Base-by-base conservation (phyloP, 2,797 vertebrate species). In the Hybognathus amarus region DNA sequence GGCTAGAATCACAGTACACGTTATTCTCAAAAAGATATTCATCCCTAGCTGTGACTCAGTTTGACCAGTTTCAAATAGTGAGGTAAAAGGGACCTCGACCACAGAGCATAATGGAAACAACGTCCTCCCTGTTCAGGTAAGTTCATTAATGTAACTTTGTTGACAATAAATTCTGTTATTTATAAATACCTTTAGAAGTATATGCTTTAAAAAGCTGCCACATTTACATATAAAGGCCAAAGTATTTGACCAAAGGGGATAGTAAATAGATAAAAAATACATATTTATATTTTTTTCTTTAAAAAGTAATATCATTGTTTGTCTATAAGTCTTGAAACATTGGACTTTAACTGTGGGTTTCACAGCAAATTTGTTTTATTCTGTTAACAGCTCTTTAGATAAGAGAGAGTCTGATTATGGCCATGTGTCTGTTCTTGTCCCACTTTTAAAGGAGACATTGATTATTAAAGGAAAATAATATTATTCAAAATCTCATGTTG, bases 91-190 rank as follows among this genome's bases (percentile, higher is more conserved):
- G 30, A 78, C 22, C 1, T 50, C 17, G 27, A 54, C 4, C 2
- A 27, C 64, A 59, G 36, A 85, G 40, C 66, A 71, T 40, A 67
- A 95, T 96, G 95, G 94, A 95, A 1, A 88, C 90, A 5, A 94
- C 94, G 1, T 92, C 94, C 18, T 92, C 92, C 36, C 87, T 95
- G 71, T 82, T 96, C 66, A 96, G 94, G 95, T 95, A 89, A 93
- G 94, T 86, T 56, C 45, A 5, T 81, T 87, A 4, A 18, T 18
- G 2, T 63, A 1, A 12, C 45, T n/a, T 80, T 89, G 45, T 74
- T 4, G 0, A 18, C 68, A 15, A 47, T 66, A 6, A 68, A 9
- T 24, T 27, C 3, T 18, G 17, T 66, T 63, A 8, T 66, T 82
- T 36, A 54, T 8, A 38, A 42, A 40, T 18, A 59, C 13, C 8